Conservation (phyloP, 2,888 invertebrate genomes). For the Blastobasis adustella region DNA sequence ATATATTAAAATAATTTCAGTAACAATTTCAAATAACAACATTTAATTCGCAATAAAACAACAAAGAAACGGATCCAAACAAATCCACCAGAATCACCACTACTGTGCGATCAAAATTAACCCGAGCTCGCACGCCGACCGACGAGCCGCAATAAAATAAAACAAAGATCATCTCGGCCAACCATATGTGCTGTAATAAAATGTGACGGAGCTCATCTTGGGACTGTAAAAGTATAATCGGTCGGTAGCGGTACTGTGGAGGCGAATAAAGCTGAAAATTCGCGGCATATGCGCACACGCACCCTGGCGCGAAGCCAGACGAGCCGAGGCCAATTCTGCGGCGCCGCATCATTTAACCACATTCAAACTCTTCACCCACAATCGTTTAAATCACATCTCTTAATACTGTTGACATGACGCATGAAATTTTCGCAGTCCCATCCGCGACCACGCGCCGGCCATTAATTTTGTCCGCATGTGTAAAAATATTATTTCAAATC, state of each 20-base stretch:
- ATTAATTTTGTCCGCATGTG: neutral
- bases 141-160: too few relatives aligned
- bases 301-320: conserved; percentile 54
- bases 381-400: conserved; percentile 1
- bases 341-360: conserved; percentile 57
- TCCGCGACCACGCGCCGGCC: too few relatives aligned
- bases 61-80: too few relatives aligned
- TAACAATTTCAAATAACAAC: too few relatives aligned
- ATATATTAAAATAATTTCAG: too few relatives aligned
- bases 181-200: conserved; percentile 5
- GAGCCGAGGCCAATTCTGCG: conserved; percentile 49
- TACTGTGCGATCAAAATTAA: too few relatives aligned
- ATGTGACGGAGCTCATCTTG: conserved; percentile 14
- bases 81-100: too few relatives aligned
- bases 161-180: neutral
- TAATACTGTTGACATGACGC: too few relatives aligned
- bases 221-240: neutral
- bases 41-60: too few relatives aligned
- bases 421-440: too few relatives aligned
- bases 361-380: conserved; percentile 29
- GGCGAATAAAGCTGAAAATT: neutral
- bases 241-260: too few relatives aligned
- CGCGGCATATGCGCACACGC: conserved; percentile 41
- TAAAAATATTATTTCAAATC: conserved; percentile 34
- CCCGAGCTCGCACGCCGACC: too few relatives aligned